Evolutionary conservation across 2,888 invertebrate species (phyloP), one percentile per base, ranked within the genome.

Genomic region (Muscina levida): DNA sequence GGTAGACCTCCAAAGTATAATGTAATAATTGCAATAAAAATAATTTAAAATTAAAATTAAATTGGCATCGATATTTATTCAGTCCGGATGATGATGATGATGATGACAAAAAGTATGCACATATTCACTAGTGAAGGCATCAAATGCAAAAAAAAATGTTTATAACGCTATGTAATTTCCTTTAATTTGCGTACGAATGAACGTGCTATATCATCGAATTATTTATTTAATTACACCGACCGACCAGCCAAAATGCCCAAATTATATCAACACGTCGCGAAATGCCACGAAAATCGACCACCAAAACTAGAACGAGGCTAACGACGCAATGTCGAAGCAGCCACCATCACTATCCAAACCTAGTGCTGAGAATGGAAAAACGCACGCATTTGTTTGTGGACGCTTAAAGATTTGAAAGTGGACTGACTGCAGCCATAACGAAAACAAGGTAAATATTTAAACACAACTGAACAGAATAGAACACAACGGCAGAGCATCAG

Each of bases 371-470:
- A 39, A 17, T 31, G 37, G n/a, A 39, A 48, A 75, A 73, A 72
- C 56, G 42, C 68, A 77, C 81, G 77, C 3, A 8, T 31, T 31
- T 31, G 31, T 74, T 65, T 71, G 46, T 77, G 72, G 72, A 67
- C 31, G 72, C 46, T 26, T 31, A 59, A 74, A 74, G 77, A 77
- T 75, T 72, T 77, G n/a, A 48, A 39, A 65, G 57, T 48, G 77
- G 77, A 81, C 80, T 79, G 72, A 44, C 56, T 70, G 72, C 67
- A 72, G 62, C 22, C 62, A 22, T 39, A 26, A 42, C 62, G 53
- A 24, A 74, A 56, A 48, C 72, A 72, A 74, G 81, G 65, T 75
- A 75, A 77, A 74, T 56, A 72, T 81, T 72, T 46, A 71, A 72
- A 62, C 13, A 71, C 57, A 42, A 59, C 59, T 10, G 42, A 62